Evolutionary conservation across 1,140 invertebrate species (phyloP).

Genomic region (Ceratosolen fusciceps): DNA sequence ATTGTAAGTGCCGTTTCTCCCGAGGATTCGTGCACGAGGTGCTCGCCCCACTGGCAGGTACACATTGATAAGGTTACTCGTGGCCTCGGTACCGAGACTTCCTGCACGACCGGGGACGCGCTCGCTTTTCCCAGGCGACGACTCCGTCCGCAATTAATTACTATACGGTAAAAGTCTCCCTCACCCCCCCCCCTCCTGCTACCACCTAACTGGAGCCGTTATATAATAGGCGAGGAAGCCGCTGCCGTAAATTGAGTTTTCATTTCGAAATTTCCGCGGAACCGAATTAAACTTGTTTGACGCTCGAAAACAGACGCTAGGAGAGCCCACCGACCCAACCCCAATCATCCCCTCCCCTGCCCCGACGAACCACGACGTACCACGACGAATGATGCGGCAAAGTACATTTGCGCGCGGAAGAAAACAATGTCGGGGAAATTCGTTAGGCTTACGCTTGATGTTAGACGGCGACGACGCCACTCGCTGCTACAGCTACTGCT

Average conservation of each 20-base stretch:
- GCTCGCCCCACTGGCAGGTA: not conserved
- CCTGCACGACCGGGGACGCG: no score
- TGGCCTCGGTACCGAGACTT: not conserved
- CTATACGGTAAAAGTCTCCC: not conserved
- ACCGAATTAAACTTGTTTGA: conserved; percentile 8
- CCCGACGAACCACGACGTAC: no score
- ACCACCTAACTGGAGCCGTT: not conserved
- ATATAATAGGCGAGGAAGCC: not conserved
- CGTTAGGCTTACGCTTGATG: not conserved
- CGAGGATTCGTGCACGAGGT: not conserved
- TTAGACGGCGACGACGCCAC: not conserved
- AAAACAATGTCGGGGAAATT: not conserved
- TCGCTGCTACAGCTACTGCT: not conserved
- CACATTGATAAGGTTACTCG: not conserved
- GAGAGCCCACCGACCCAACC: no score
- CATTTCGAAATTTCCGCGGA: not conserved
- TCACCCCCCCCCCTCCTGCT: no score
- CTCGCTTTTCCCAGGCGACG: not conserved
- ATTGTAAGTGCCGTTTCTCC: not conserved
- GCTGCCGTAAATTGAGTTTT: conserved; percentile 1
- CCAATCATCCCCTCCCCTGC: no score
- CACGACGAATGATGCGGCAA: no score
- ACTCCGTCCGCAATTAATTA: not conserved
- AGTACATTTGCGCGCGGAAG: not conserved
- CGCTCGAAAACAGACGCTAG: not conserved